Conservation (phyloP, 2,113 vertebrate species). For the Ailurus styani region DNA sequence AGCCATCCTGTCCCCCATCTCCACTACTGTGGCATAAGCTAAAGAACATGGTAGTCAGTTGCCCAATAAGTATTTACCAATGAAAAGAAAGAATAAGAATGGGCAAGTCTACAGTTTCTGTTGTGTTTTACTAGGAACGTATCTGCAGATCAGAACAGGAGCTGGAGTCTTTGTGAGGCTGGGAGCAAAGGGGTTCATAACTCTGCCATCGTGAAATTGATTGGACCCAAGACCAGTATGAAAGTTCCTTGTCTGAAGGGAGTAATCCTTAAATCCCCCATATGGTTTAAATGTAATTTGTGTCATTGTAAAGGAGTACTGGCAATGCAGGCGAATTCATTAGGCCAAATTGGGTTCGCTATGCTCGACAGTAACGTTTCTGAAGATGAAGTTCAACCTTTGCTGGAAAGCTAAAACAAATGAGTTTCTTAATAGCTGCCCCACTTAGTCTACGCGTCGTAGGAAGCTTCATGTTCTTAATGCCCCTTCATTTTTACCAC, state of each 20-base stretch:
- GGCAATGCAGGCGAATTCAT: constrained; percentile 50
- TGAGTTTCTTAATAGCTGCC: constrained; percentile 65
- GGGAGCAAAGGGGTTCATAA: constrained; percentile 38
- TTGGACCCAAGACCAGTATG: constrained; percentile 35
- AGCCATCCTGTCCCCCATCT: not conserved
- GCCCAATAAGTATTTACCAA: not conserved
- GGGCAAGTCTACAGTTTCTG: not conserved
- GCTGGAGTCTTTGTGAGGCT: not conserved
- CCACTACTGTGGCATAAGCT: not conserved
- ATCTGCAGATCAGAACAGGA: not conserved
- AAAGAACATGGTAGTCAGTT: not conserved
- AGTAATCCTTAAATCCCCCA: constrained; percentile 60
- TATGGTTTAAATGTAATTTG: constrained; percentile 64
- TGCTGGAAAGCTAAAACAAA: constrained; percentile 58
- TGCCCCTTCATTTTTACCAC: constrained; percentile 52
- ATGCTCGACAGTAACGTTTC: constrained; percentile 62
- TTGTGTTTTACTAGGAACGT: not conserved
- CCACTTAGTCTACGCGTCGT: constrained; percentile 43
- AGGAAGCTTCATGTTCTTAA: constrained; percentile 69
- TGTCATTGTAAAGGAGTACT: constrained; percentile 71
- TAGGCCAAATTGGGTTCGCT: constrained; percentile 68
- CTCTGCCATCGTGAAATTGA: constrained; percentile 57
- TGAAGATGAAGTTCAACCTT: constrained; percentile 76
- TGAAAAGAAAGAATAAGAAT: not conserved
- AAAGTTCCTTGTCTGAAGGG: constrained; percentile 65